phyloP scores from a whole-genome alignment of 1,140 invertebrate species.

The Papilio aristodemus region DNA sequence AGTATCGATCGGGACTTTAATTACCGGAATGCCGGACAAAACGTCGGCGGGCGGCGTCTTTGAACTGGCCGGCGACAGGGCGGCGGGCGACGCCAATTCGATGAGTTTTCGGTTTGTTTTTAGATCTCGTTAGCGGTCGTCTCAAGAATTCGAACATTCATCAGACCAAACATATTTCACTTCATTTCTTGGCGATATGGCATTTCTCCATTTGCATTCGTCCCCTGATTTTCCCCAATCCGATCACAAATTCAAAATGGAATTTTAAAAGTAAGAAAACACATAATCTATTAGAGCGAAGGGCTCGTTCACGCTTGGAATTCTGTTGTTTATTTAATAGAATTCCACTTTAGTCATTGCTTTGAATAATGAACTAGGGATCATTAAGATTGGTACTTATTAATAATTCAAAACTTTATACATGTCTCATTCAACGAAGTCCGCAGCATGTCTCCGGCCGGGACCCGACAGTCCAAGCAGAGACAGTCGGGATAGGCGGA shows the following conservation, averaged over 20 bases:
- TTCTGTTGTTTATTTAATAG: conserved; percentile 21
- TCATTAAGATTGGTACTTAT: conserved; percentile 39
- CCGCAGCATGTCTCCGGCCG: conserved; percentile 29
- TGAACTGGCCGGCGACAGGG: conserved; percentile 50
- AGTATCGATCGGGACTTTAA: conserved; percentile 61
- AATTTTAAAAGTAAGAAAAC: conserved; percentile 68
- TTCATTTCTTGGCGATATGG: conserved; percentile 58
- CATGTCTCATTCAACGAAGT: conserved; percentile 31
- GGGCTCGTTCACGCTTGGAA: conserved; percentile 8
- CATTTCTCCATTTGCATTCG: conserved; percentile 67
- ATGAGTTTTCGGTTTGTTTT: conserved; percentile 65
- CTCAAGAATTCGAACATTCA: conserved; percentile 64
- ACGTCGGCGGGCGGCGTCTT: conserved; percentile 59
- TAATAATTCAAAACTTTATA: conserved; percentile 40
- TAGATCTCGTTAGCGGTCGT: conserved; percentile 63
- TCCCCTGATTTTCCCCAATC: conserved; percentile 45
- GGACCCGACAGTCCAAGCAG: not conserved
- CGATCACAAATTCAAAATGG: conserved; percentile 43
- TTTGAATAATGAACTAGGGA: conserved; percentile 40
- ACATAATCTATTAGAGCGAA: conserved; percentile 41
- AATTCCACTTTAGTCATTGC: conserved; percentile 15
- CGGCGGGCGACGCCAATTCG: conserved; percentile 51
- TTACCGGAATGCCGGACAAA: conserved; percentile 61
- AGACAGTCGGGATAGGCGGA: conserved; percentile 14
- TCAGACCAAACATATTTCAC: conserved; percentile 64